Evolutionary conservation across 2,888 invertebrate species (phyloP).

Genomic region (Andrena trimmerana): DNA sequence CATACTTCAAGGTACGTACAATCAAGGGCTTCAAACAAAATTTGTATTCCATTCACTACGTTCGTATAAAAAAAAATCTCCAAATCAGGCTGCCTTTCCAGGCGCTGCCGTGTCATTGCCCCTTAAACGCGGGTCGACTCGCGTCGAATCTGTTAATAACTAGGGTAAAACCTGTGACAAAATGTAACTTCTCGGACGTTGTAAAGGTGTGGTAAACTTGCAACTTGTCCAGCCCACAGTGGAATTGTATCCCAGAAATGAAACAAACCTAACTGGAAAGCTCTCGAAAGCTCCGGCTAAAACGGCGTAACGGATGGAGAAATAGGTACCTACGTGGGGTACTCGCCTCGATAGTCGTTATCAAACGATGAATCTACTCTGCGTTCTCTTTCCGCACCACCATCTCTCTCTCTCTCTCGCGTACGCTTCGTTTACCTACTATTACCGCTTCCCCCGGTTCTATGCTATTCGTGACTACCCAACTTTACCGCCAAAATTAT

Average conservation of each 20-base stretch:
- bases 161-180: neutral
- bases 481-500: slow-evolving; percentile 78
- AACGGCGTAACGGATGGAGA: slow-evolving; percentile 73
- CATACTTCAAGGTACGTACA: too few relatives aligned
- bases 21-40: too few relatives aligned
- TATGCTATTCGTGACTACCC: slow-evolving; percentile 62
- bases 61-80: too few relatives aligned
- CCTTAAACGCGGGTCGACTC: too few relatives aligned
- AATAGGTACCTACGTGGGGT: slow-evolving; percentile 62
- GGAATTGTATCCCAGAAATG: slow-evolving; percentile 83
- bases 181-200: neutral
- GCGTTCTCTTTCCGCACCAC: slow-evolving; percentile 56
- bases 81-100: too few relatives aligned
- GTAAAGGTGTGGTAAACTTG: neutral
- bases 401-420: slow-evolving; percentile 37
- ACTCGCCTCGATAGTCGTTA: slow-evolving; percentile 79
- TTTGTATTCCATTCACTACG: too few relatives aligned
- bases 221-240: slow-evolving; percentile 64
- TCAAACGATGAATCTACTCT: slow-evolving; percentile 77
- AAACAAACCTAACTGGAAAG: slow-evolving; percentile 81
- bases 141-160: too few relatives aligned
- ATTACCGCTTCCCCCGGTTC: slow-evolving; percentile 45
- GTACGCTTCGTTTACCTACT: slow-evolving; percentile 17
- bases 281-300: slow-evolving; percentile 48
- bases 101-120: too few relatives aligned